Evolutionary conservation across 2,797 vertebrate species (phyloP).

Genomic region (Urophycis tenuis): DNA sequence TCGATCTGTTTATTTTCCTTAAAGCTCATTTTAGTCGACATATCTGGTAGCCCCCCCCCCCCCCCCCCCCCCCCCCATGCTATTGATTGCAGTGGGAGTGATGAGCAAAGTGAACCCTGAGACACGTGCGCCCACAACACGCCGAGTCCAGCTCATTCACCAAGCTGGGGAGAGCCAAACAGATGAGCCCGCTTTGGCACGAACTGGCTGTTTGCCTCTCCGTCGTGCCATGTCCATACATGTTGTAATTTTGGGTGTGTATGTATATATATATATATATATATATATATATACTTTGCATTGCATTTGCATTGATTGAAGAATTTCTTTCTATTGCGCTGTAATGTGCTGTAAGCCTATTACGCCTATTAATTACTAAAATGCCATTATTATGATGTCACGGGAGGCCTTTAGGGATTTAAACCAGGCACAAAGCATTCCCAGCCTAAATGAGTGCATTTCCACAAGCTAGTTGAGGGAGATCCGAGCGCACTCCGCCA

Average conservation of each 20-base stretch:
- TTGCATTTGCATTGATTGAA: background rate
- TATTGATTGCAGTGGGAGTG: constrained; percentile 37
- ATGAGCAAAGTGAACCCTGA: constrained; percentile 32
- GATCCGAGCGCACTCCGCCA: background rate
- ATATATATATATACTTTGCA: background rate
- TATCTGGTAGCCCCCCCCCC: background rate
- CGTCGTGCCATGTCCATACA: too few relatives aligned
- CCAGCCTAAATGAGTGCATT: background rate
- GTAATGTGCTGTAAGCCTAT: background rate
- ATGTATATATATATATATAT: background rate
- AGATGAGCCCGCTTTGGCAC: background rate
- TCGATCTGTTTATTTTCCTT: background rate
- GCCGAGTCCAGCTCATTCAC: constrained; percentile 9
- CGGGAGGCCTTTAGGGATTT: background rate
- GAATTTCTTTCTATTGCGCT: background rate
- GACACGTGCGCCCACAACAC: constrained; percentile 13
- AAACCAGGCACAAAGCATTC: background rate
- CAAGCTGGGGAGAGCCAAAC: background rate
- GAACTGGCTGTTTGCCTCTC: too few relatives aligned
- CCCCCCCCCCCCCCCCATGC: constrained; percentile 24
- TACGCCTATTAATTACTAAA: background rate
- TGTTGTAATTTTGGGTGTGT: too few relatives aligned
- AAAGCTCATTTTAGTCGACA: background rate
- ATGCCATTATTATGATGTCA: background rate
- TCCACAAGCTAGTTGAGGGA: background rate